phyloP scores from a whole-genome alignment of 92 coral and sea anemone genomes.

The Parazoanthus darwini region DNA sequence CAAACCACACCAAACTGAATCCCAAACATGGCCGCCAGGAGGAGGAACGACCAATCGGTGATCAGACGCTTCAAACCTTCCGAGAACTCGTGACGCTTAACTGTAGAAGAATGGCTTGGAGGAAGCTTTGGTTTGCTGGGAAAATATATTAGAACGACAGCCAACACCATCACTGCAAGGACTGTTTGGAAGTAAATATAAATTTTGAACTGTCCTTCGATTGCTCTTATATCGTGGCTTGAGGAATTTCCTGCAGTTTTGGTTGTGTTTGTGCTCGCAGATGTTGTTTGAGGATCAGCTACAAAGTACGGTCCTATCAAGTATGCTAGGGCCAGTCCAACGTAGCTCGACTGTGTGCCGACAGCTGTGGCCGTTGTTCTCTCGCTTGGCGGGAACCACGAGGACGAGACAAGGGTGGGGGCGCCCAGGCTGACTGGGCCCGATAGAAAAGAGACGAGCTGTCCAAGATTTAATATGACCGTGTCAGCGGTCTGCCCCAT shows the following conservation, averaged over 20 bases:
- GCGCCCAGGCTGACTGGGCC: conserved; percentile 41
- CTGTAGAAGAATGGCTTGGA: conserved; percentile 67
- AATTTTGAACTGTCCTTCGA: conserved; percentile 31
- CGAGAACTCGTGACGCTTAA: conserved; percentile 18
- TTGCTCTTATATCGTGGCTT: neutral
- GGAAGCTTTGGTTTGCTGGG: conserved; percentile 77
- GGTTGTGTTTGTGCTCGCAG: neutral
- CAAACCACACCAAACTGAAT: conserved; percentile 35
- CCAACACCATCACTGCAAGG: conserved; percentile 36
- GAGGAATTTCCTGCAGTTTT: neutral
- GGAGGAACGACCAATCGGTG: neutral
- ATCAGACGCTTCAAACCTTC: conserved; percentile 28
- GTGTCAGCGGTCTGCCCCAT: conserved; percentile 26
- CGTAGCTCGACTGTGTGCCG: conserved; percentile 40
- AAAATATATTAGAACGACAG: conserved; percentile 54
- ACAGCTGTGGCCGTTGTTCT: conserved; percentile 43
- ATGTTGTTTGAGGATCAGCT: neutral
- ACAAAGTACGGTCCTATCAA: conserved; percentile 33
- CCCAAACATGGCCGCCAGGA: conserved; percentile 25
- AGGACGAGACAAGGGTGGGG: conserved; percentile 21
- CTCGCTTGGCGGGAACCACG: conserved; percentile 40
- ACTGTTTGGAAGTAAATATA: conserved; percentile 48
- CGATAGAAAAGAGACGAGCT: conserved; percentile 18
- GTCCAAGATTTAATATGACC: conserved; percentile 24
- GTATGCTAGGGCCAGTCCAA: conserved; percentile 25